Evolutionary conservation across 2,888 invertebrate species (phyloP).

Genomic region (Agrochola macilenta): DNA sequence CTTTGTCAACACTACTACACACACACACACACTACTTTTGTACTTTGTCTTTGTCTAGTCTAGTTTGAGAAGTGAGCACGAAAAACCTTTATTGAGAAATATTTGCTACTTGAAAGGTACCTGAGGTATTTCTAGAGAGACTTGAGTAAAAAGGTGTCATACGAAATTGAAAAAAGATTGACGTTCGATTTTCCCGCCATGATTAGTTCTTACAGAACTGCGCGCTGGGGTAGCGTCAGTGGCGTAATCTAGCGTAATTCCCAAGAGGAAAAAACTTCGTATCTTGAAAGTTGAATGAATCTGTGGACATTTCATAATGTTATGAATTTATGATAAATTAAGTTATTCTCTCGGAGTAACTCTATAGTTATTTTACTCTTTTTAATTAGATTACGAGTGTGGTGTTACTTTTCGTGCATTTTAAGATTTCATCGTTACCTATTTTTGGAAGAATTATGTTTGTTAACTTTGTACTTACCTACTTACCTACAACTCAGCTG

Average conservation of each 20-base stretch:
- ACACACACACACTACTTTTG: too few relatives aligned
- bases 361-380: neutral
- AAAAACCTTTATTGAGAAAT: too few relatives aligned
- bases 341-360: neutral
- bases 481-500: too few relatives aligned
- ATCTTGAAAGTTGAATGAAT: neutral
- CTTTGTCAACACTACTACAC: too few relatives aligned
- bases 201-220: slow-evolving; percentile 2
- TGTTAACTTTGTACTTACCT: neutral
- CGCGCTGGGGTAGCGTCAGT: neutral
- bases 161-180: neutral
- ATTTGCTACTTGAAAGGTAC: too few relatives aligned
- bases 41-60: too few relatives aligned
- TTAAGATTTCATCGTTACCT: neutral
- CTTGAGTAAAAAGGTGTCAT: neutral
- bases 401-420: neutral
- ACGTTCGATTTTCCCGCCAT: slow-evolving; percentile 22
- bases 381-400: neutral
- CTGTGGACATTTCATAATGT: neutral
- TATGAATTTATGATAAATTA: too few relatives aligned
- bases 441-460: neutral
- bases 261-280: neutral
- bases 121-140: neutral
- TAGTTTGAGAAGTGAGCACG: too few relatives aligned
- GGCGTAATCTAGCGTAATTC: neutral